These are phyloP conservation scores for Muntiacus muntjak DNA, from an alignment of 2,113 vertebrate species.

Conservation along the genomic window DNA sequence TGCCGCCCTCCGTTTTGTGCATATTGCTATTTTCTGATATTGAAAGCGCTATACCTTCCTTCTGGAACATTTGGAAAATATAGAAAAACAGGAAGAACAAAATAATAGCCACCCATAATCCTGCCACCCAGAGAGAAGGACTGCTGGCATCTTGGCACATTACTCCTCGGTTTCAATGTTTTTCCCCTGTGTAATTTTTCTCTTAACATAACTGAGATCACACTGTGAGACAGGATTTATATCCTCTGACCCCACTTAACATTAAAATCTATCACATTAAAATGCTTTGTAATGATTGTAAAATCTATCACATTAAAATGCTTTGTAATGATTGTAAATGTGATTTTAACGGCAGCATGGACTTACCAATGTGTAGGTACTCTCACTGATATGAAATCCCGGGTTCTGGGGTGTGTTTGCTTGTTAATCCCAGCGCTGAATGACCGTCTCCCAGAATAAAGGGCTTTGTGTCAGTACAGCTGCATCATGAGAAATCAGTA, in stretches of 20 bases:
- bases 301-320: not conserved
- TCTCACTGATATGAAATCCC: not conserved
- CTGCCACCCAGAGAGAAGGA: not conserved
- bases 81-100: not conserved
- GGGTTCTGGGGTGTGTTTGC: not conserved
- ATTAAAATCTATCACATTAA: not conserved
- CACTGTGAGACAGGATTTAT: not conserved
- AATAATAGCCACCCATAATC: not conserved
- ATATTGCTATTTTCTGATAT: not conserved
- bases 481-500: not conserved
- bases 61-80: not conserved
- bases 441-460: not conserved
- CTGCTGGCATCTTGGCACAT: not conserved
- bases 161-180: not conserved
- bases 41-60: not conserved
- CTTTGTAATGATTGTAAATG: not conserved
- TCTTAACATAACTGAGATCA: not conserved
- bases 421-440: not conserved
- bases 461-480: not conserved
- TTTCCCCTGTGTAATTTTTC: not conserved
- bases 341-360: not conserved
- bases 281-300: not conserved
- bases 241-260: not conserved
- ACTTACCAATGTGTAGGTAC: not conserved
- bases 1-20: not conserved